These are phyloP conservation scores for Zaprionus vittiger DNA, from an alignment of 1,140 invertebrate species.

Conservation along the genomic window DNA sequence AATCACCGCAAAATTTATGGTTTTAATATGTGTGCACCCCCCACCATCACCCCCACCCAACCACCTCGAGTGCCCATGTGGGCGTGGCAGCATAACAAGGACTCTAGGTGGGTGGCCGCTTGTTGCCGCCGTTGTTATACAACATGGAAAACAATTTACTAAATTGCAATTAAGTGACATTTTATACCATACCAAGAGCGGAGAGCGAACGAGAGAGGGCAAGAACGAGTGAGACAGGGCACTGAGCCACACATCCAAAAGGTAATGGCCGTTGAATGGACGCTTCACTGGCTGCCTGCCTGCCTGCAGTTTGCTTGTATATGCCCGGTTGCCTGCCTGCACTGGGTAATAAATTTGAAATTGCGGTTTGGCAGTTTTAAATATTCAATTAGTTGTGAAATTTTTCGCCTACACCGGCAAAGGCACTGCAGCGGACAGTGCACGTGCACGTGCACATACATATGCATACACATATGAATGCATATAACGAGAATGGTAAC, in stretches of 20 bases:
- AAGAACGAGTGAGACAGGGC: background rate
- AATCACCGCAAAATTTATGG: slow-evolving; percentile 84
- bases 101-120: slow-evolving; percentile 41
- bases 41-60: too few relatives aligned
- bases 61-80: slow-evolving; percentile 12
- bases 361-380: slow-evolving; percentile 83
- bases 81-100: slow-evolving; percentile 8
- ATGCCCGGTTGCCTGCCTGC: slow-evolving; percentile 23
- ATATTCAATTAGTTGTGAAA: slow-evolving; percentile 83
- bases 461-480: slow-evolving; percentile 1
- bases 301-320: slow-evolving; percentile 19
- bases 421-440: slow-evolving; percentile 41
- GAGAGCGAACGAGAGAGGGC: background rate
- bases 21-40: slow-evolving; percentile 72
- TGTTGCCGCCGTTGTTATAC: slow-evolving; percentile 80
- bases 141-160: slow-evolving; percentile 84
- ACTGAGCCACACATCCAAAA: slow-evolving; percentile 32
- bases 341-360: slow-evolving; percentile 83
- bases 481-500: slow-evolving; percentile 8
- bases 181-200: slow-evolving; percentile 67
- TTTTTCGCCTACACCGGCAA: slow-evolving; percentile 60
- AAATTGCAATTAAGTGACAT: slow-evolving; percentile 84
- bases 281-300: slow-evolving; percentile 20
- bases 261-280: slow-evolving; percentile 57
- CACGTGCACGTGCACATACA: background rate